phyloP scores from a whole-genome alignment of 2,113 vertebrate species.

The Orycteropus afer region DNA sequence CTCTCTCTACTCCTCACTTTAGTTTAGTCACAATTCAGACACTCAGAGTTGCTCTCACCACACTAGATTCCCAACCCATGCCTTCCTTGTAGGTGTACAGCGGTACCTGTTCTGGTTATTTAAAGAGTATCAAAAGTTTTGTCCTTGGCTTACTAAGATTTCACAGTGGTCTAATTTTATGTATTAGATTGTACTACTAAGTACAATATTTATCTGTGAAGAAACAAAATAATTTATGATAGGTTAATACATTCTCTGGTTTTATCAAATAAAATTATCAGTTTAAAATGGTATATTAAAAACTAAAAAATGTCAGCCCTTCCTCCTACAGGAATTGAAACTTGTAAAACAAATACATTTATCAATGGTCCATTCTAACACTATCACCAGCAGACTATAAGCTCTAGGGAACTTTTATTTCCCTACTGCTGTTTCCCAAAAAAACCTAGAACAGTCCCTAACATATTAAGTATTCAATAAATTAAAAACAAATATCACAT shows the following conservation, averaged over 20 bases:
- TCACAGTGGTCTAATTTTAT: not conserved
- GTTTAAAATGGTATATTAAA: not conserved
- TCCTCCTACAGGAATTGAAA: not conserved
- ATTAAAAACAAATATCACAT: constrained; percentile 1
- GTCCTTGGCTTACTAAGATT: not conserved
- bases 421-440: not conserved
- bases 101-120: not conserved
- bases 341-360: not conserved
- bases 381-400: not conserved
- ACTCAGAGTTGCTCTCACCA: not conserved
- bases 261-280: constrained; percentile 8
- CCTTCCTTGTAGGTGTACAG: not conserved
- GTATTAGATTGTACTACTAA: not conserved
- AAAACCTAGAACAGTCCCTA: constrained; percentile 18
- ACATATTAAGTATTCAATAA: not conserved
- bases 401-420: not conserved
- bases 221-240: constrained; percentile 3
- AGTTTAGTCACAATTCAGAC: constrained; percentile 23
- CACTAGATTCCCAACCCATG: not conserved
- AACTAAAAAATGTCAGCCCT: not conserved
- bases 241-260: not conserved
- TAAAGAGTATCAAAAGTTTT: not conserved
- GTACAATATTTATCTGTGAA: not conserved
- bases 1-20: not conserved
- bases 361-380: not conserved